Base-by-base conservation (phyloP, 2,797 vertebrate genomes). In the Oryzias dopingdopingensis region DNA sequence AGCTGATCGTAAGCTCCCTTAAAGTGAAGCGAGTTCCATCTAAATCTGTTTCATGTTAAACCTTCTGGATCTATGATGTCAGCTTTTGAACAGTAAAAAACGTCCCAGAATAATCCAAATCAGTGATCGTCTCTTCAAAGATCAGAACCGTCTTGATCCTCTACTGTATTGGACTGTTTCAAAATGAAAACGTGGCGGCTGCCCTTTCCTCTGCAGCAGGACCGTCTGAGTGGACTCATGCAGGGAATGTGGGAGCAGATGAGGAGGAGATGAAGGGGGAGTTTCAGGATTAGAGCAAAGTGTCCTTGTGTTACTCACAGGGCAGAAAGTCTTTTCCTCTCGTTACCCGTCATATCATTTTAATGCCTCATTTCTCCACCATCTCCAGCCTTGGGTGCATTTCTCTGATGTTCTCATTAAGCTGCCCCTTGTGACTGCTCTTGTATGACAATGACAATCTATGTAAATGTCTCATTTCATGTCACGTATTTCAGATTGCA, bases 391-490 rank as follows among this genome's bases (percentile, higher is more conserved):
- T 56, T 45, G 53, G 61, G 61, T 70, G 70, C 49, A 67, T 76
- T 71, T 52, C 67, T 76, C 65, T 77, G 60, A 74, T 72, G 61
- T 63, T 71, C 71, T 76, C 60, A 72, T 79, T 76, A 73, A 76
- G 71, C 59, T 70, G 61, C 68, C 52, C 59, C 47, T 66, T 64
- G 62, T 70, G 60, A 49, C 61, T 61, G 66, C 73, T 76, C 73
- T 69, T 67, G 48, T 62, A 63, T 52, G 77, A 85, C 80, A 79
- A 42, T 64, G 72, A 70, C 76, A 65, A 70, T 81, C 74, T 64
- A 70, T 72, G 54, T 70, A 46, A 62, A 75, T 8, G 46, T 80
- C 75, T 80, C 67, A 70, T 72, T 80, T 74, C 57, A 47, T 26
- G 58, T 76, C 60, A 69, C 58, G 59, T 24, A 32, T 60, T 50